phyloP scores from a whole-genome alignment of 2,888 invertebrate genomes.

The Cylindroiulus punctatus region DNA sequence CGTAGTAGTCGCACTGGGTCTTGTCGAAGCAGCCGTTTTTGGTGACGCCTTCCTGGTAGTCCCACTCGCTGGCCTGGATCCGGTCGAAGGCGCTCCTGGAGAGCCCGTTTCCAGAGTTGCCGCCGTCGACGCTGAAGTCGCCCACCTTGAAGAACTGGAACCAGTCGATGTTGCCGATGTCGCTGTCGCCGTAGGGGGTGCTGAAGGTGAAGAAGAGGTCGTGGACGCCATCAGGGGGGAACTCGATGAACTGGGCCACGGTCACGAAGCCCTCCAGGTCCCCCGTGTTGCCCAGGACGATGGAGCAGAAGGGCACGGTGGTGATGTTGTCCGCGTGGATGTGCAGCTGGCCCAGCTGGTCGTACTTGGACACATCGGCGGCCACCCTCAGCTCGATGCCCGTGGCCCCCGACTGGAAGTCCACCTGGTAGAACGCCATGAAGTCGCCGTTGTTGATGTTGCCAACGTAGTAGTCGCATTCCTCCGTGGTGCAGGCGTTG shows the following conservation, averaged over 20 bases:
- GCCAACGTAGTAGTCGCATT: background rate
- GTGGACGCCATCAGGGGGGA: background rate
- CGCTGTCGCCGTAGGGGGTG: background rate
- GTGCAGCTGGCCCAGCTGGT: background rate
- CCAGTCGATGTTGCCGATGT: conserved; percentile 37
- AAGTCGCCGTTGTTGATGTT: conserved; percentile 17
- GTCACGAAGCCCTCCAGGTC: background rate
- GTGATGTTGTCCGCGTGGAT: conserved; percentile 12
- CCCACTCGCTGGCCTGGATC: background rate
- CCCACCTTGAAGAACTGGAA: conserved; percentile 8
- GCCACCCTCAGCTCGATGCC: background rate
- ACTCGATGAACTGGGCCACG: background rate
- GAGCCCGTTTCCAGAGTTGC: background rate
- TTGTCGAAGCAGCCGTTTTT: background rate
- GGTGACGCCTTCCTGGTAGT: background rate
- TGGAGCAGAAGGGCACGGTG: background rate
- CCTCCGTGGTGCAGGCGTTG: background rate
- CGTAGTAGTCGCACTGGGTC: background rate
- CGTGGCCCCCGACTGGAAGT: background rate
- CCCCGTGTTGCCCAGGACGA: background rate
- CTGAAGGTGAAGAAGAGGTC: background rate
- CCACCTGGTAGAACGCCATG: background rate
- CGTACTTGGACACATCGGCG: background rate
- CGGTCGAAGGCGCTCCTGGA: background rate
- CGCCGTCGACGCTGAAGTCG: background rate